phyloP scores from a whole-genome alignment of 2,888 invertebrate species.

The Drosophila quinaria region DNA sequence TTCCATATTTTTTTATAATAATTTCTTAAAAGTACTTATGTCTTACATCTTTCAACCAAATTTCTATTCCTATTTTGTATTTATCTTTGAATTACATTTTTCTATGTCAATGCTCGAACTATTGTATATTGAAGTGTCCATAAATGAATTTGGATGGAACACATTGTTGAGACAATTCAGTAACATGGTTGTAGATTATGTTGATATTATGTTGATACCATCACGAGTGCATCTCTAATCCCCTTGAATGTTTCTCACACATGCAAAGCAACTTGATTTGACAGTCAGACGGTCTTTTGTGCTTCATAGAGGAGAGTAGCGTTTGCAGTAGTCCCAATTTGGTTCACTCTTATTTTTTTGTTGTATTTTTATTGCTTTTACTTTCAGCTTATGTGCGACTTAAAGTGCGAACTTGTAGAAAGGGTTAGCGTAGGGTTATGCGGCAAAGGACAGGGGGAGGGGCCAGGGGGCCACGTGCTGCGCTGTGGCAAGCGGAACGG shows the following conservation, averaged over 20 bases:
- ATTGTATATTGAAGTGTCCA: too few relatives aligned
- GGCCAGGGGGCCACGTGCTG: slow-evolving; percentile 24
- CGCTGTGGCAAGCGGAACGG: neutral
- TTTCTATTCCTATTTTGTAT: too few relatives aligned
- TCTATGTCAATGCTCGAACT: too few relatives aligned
- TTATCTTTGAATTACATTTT: neutral
- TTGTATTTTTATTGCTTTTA: slow-evolving; percentile 60
- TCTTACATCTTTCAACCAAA: too few relatives aligned
- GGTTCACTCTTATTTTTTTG: slow-evolving; percentile 9
- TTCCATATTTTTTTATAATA: too few relatives aligned
- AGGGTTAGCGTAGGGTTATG: slow-evolving; percentile 46
- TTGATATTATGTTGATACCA: slow-evolving; percentile 2
- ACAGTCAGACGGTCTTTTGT: slow-evolving; percentile 49
- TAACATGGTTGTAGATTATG: neutral
- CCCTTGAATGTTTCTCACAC: slow-evolving; percentile 34
- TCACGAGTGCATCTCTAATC: slow-evolving; percentile 34
- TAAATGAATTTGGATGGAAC: neutral
- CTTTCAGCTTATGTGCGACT: slow-evolving; percentile 65
- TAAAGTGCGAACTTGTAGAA: slow-evolving; percentile 62
- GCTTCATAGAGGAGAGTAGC: slow-evolving; percentile 22
- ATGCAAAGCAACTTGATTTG: slow-evolving; percentile 62
- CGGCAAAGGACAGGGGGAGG: slow-evolving; percentile 18
- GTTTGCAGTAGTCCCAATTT: slow-evolving; percentile 58
- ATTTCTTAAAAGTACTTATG: neutral
- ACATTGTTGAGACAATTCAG: neutral